Evolutionary conservation across 1,140 invertebrate genomes (phyloP), one percentile per base, ranked within the genome.

Genomic region (Drosophila dunni): DNA sequence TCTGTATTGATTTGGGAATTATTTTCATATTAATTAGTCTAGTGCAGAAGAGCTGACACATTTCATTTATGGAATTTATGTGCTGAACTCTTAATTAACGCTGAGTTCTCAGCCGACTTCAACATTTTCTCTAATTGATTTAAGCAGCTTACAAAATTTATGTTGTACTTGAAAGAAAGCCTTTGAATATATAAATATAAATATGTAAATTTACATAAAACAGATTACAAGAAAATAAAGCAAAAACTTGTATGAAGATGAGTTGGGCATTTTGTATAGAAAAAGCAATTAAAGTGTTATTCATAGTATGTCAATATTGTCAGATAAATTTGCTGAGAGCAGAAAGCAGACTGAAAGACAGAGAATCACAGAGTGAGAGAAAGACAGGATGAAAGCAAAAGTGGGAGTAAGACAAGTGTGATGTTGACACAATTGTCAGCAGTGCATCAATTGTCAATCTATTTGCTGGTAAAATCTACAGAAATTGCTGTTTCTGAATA

Each of bases 21-120:
- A 74, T 78, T 63, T 24, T 56, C 65, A 73, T 56, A 67, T 62
- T 81, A 84, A 85, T 84, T 85, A 74, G 73, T 78, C 42, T 8
- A 34, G 13, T 6, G 29, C 24, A 2, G 44, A 65, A 15, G 13
- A 13, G 13, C 44, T 36, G 33, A 11, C 34, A 38, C 11, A 33
- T 57, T 9, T n/a, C 9, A 67, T 48, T 75, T 50, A 20, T 11
- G 17, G 13, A 40, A 42, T 38, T 29, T 63, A 57, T 46, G 29
- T 10, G 45, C 17, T 36, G 20, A 24, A 11, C 45, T 51, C 56
- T 81, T 36, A 42, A 42, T 42, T 75, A 75, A 73, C 56, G 74
- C 67, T 33, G n/a, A 8, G 13, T 17, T 13, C 50, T 53, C 50
- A n/a, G 5, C 5, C 1, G 10, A 11, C 13, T 53, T 20, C 13